These are phyloP conservation scores for Scaptomyza hsui DNA, from an alignment of 1,140 invertebrate genomes.

Conservation along the genomic window DNA sequence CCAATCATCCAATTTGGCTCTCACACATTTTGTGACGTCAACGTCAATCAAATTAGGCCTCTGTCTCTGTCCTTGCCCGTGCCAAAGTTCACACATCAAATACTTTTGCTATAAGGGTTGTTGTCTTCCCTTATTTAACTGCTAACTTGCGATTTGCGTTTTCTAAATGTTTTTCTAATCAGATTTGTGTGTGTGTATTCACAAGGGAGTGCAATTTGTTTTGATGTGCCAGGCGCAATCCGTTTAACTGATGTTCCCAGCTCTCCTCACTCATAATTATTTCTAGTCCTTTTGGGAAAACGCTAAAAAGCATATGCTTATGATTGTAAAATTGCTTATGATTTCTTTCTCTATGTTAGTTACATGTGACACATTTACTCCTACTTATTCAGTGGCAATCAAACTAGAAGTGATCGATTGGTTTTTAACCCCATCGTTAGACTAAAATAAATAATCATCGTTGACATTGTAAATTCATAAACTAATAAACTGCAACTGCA, in stretches of 20 bases:
- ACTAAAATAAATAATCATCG: slow-evolving; percentile 77
- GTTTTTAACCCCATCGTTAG: slow-evolving; percentile 71
- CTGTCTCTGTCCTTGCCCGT: slow-evolving; percentile 13
- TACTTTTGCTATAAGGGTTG: slow-evolving; percentile 30
- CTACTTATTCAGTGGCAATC: slow-evolving; percentile 11
- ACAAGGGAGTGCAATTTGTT: slow-evolving; percentile 74
- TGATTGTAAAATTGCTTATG: neutral
- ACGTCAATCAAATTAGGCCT: slow-evolving; percentile 77
- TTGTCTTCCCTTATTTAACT: slow-evolving; percentile 3
- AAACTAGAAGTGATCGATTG: slow-evolving; percentile 65
- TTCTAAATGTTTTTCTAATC: slow-evolving; percentile 80
- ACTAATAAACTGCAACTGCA: slow-evolving; percentile 58
- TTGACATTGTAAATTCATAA: slow-evolving; percentile 73
- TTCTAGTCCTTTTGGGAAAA: slow-evolving; percentile 2
- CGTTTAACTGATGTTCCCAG: slow-evolving; percentile 58
- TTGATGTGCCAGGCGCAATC: slow-evolving; percentile 71
- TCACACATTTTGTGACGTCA: slow-evolving; percentile 71
- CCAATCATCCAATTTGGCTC: neutral
- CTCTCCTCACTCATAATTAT: slow-evolving; percentile 42
- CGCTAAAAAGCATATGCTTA: slow-evolving; percentile 20
- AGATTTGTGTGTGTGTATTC: slow-evolving; percentile 64
- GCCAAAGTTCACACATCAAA: slow-evolving; percentile 76
- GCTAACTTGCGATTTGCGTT: slow-evolving; percentile 78
- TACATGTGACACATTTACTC: slow-evolving; percentile 25
- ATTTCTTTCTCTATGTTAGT: too few relatives aligned